Evolutionary conservation across 2,113 vertebrate species (phyloP).

Genomic region (Spea bombifrons): DNA sequence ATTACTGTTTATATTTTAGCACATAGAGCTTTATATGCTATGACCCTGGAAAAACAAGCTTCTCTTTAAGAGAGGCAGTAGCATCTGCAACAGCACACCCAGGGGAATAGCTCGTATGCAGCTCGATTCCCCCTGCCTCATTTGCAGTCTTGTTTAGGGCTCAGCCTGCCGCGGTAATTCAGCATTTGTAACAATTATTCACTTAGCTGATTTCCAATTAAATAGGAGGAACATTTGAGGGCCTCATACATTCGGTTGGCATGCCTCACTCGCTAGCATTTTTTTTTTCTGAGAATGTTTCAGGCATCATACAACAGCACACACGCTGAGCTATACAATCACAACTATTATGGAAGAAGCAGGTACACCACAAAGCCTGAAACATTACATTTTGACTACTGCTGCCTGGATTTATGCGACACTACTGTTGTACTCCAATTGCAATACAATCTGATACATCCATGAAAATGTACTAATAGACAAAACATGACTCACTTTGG

Average conservation of each 20-base stretch:
- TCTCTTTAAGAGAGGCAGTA: background rate
- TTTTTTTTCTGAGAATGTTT: constrained; percentile 33
- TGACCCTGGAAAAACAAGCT: background rate
- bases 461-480: constrained; percentile 11
- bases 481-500: background rate
- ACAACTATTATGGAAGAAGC: constrained; percentile 17
- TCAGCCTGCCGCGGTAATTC: constrained; percentile 46
- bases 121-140: background rate
- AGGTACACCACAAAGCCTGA: constrained; percentile 14
- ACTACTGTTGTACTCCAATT: background rate
- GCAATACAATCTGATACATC: constrained; percentile 12
- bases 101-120: background rate
- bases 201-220: constrained; percentile 72
- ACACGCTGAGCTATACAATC: constrained; percentile 31
- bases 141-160: constrained; percentile 13
- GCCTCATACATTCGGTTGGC: constrained; percentile 5
- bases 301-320: constrained; percentile 6
- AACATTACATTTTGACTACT: constrained; percentile 25
- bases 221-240: constrained; percentile 53
- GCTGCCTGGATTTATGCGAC: constrained; percentile 7
- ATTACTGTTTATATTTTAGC: too few species aligned
- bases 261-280: background rate
- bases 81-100: background rate
- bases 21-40: background rate
- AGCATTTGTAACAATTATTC: constrained; percentile 72